Evolutionary conservation across 2,113 vertebrate species (phyloP), one percentile per base, ranked within the genome.

Genomic region (Elephantulus edwardii): DNA sequence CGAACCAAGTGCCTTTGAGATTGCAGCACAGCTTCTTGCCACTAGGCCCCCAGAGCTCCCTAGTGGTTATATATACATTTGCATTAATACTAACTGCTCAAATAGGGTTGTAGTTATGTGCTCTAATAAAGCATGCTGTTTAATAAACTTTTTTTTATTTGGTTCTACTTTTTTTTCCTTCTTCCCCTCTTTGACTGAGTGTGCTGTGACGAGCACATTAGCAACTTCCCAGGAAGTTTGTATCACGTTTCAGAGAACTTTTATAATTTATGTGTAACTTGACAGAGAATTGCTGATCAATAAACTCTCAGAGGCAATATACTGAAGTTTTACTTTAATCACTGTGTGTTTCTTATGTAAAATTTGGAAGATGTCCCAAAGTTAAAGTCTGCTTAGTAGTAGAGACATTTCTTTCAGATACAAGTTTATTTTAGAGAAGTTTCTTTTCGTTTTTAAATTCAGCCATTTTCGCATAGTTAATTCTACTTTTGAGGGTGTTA

Each of bases 381-480:
- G 10, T 26, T 26, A 56, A 80, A 33, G 24, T 30, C 11, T 75
- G 70, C 30, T 52, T 7, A 13, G 3, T 13, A 66, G 11, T 33
- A 46, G 42, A 9, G 6, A 40, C 35, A 3, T 66, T 79, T 70
- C 13, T 84, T 84, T 71, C 4, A 50, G 26, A 16, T 24, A 50
- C 77, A 11, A 13, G n/a, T 62, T 89, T 50, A 20, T 54, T 50
- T 50, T 11, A n/a, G n/a, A n/a, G n/a, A n/a, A n/a, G n/a, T n/a
- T n/a, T n/a, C n/a, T n/a, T n/a, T n/a, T n/a, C n/a, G n/a, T 81
- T 33, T 33, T 81, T 72, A 72, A 92, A 71, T 82, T 11, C 78
- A 40, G 35, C 17, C 66, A 14, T 44, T 82, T 84, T n/a, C n/a
- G 24, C 48, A 58, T 50, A 83, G 24, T 8, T 74, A 78, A 90